Conservation (phyloP, 2,888 invertebrate species). For the Patella ulyssiponensis region DNA sequence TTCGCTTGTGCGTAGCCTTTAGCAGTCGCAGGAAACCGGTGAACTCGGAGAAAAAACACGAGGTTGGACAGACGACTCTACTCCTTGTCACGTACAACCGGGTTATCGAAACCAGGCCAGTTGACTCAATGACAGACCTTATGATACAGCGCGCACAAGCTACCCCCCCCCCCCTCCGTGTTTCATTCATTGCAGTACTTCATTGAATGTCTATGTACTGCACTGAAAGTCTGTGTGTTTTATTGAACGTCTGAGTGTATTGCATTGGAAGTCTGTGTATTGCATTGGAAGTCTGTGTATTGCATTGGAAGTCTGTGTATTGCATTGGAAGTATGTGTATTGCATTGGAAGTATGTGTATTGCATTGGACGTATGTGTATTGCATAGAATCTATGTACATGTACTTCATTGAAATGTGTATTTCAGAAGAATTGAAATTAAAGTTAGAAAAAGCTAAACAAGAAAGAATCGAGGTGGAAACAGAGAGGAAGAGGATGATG, state of each 20-base stretch:
- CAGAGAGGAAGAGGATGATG: slow-evolving; percentile 13
- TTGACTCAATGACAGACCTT: too few relatives aligned
- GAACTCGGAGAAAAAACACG: too few relatives aligned
- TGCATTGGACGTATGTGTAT: not conserved
- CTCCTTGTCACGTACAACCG: too few relatives aligned
- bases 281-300: not conserved
- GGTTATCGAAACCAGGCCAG: too few relatives aligned
- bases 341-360: not conserved
- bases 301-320: not conserved
- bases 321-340: not conserved
- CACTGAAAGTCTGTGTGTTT: not conserved
- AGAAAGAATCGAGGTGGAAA: not conserved
- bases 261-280: not conserved
- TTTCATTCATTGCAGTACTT: not conserved
- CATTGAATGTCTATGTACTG: not conserved
- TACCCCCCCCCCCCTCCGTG: too few relatives aligned
- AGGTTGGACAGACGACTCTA: too few relatives aligned
- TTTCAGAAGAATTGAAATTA: not conserved
- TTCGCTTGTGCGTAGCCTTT: too few relatives aligned
- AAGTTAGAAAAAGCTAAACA: not conserved
- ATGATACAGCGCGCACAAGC: too few relatives aligned
- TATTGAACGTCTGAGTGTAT: not conserved
- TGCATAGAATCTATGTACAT: too few relatives aligned
- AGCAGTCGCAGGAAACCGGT: too few relatives aligned
- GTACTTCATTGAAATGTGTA: too few relatives aligned